phyloP scores from a whole-genome alignment of 2,113 vertebrate species.

The Poeciliopsis occidentalis region DNA sequence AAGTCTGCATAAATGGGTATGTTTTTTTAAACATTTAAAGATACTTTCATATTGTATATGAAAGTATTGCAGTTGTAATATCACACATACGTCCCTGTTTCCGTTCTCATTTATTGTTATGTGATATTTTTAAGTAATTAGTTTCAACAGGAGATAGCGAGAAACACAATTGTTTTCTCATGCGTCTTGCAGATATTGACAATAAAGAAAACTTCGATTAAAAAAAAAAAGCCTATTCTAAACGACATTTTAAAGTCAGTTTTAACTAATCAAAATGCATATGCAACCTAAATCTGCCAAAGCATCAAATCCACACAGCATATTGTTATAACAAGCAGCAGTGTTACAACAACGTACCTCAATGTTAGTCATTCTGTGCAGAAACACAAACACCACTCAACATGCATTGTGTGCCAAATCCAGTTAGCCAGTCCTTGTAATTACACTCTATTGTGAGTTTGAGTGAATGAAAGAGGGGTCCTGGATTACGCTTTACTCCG shows the following conservation, averaged over 20 bases:
- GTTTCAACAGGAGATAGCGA: too few relatives aligned
- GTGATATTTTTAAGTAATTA: too few relatives aligned
- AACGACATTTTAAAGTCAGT: not conserved
- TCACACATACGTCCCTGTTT: not conserved
- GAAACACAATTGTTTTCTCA: too few relatives aligned
- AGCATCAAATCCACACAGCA: not conserved
- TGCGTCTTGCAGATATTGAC: too few relatives aligned
- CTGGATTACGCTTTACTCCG: conserved; percentile 56
- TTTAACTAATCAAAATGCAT: not conserved
- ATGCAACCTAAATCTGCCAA: not conserved
- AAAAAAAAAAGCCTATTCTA: not conserved
- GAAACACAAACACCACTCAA: conserved; percentile 6
- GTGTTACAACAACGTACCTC: not conserved
- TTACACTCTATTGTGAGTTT: conserved; percentile 44
- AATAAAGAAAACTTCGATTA: too few relatives aligned
- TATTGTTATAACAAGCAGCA: too few relatives aligned
- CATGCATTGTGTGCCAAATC: conserved; percentile 66
- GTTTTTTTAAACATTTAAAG: too few relatives aligned
- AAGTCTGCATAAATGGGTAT: too few relatives aligned
- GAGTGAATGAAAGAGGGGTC: conserved; percentile 51
- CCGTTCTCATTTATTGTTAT: too few relatives aligned
- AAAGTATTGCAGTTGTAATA: not conserved
- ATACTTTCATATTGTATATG: not conserved
- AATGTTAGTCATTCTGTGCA: conserved; percentile 16
- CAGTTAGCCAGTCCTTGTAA: conserved; percentile 49